A percentile compares a stretch with the other conserved stretches of the same genome.
These are phyloP conservation scores for Mugil cephalus DNA, from an alignment of 2,113 vertebrate species.

Conservation along the genomic window DNA sequence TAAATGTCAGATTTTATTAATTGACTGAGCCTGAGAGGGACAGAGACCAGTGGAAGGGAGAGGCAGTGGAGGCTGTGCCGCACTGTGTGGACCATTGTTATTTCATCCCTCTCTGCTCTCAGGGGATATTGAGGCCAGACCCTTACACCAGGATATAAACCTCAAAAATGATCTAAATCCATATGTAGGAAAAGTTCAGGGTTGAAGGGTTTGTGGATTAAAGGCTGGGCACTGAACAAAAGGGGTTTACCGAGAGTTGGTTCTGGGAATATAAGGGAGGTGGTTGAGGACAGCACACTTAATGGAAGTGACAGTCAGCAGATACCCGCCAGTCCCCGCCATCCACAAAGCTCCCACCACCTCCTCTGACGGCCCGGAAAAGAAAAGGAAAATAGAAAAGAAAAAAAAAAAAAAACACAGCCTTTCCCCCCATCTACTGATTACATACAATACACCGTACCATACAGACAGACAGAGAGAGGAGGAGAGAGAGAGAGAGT, in stretches of 20 bases:
- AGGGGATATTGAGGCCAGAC: slow-evolving; percentile 26
- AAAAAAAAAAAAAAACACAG: slow-evolving; percentile 3
- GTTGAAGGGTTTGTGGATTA: slow-evolving; percentile 44
- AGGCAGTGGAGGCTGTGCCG: slow-evolving; percentile 8
- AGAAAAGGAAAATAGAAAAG: slow-evolving; percentile 43
- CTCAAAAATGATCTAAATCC: slow-evolving; percentile 24
- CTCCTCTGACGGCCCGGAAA: slow-evolving; percentile 34
- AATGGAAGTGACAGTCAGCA: slow-evolving; percentile 81
- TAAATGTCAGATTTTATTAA: slow-evolving; percentile 71
- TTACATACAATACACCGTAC: slow-evolving; percentile 67
- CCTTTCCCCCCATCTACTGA: slow-evolving; percentile 53
- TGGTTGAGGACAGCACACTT: slow-evolving; percentile 61
- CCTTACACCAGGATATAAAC: slow-evolving; percentile 24
- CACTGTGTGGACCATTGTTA: slow-evolving; percentile 19
- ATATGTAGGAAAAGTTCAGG: slow-evolving; percentile 46
- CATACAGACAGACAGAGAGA: slow-evolving; percentile 51
- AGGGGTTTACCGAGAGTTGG: slow-evolving; percentile 44
- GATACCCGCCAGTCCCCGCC: slow-evolving; percentile 59
- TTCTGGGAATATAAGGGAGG: slow-evolving; percentile 45
- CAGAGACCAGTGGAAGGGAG: slow-evolving; percentile 12
- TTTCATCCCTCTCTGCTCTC: slow-evolving; percentile 29
- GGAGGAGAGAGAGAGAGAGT: slow-evolving; percentile 45
- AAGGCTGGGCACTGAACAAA: slow-evolving; percentile 65
- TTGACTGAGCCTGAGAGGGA: slow-evolving; percentile 49
- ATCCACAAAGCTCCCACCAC: slow-evolving; percentile 28